These are phyloP conservation scores for Heliconius ethilla DNA, from an alignment of 2,888 invertebrate genomes.

Conservation along the genomic window DNA sequence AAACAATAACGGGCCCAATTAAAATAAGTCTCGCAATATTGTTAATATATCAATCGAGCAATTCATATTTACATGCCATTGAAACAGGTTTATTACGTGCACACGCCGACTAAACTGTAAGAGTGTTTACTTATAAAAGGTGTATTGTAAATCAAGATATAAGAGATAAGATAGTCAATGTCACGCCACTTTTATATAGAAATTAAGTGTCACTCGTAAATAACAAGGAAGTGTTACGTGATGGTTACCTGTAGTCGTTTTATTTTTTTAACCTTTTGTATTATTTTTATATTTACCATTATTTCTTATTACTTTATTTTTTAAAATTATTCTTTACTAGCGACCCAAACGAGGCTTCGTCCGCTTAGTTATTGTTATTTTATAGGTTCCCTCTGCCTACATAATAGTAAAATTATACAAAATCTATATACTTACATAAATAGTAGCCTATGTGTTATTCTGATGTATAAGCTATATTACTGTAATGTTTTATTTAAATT, in stretches of 20 bases:
- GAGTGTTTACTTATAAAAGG: conserved; percentile 38
- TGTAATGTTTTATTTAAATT: too few species aligned
- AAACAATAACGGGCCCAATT: neutral
- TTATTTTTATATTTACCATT: neutral
- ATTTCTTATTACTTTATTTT: neutral
- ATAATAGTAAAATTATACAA: too few species aligned
- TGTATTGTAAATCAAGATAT: conserved; percentile 29
- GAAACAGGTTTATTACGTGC: conserved; percentile 48
- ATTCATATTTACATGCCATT: conserved; percentile 38
- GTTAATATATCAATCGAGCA: conserved; percentile 23
- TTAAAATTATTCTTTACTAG: neutral
- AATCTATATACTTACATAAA: too few species aligned
- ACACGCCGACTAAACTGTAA: conserved; percentile 31
- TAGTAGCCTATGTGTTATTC: too few species aligned
- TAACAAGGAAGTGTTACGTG: neutral
- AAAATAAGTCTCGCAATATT: neutral
- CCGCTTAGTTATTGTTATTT: too few species aligned
- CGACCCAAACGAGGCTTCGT: too few species aligned
- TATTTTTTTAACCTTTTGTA: neutral
- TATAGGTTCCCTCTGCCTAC: too few species aligned
- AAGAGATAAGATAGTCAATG: conserved; percentile 37
- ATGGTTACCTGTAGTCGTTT: neutral
- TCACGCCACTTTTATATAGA: conserved; percentile 42
- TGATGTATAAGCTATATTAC: too few species aligned
- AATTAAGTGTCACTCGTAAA: neutral